Conservation (phyloP, 2,888 invertebrate genomes). For the Hypolimnas misippus region DNA sequence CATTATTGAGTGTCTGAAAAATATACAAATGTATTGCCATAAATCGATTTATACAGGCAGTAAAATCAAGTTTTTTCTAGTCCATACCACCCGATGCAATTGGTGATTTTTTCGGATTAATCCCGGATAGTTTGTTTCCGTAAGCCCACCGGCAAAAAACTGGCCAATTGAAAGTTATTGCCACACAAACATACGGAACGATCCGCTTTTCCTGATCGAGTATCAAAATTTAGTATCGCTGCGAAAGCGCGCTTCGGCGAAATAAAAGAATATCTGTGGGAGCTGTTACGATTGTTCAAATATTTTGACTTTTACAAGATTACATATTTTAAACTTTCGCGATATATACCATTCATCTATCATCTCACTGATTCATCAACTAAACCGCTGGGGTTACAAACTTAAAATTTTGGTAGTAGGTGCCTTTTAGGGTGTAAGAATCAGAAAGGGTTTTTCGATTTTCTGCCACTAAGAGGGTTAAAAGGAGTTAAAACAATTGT, state of each 20-base stretch:
- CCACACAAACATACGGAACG: constrained; percentile 37
- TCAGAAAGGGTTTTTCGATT: too few species aligned
- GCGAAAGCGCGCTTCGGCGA: constrained; percentile 1
- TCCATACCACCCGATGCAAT: constrained; percentile 25
- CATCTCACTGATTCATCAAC: too few species aligned
- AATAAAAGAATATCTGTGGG: constrained; percentile 1
- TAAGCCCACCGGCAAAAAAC: constrained; percentile 44
- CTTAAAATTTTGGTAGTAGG: too few species aligned
- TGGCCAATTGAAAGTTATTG: constrained; percentile 44
- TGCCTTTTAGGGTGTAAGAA: too few species aligned
- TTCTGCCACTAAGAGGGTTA: too few species aligned
- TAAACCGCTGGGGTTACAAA: too few species aligned
- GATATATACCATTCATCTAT: too few species aligned
- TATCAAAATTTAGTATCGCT: constrained; percentile 37
- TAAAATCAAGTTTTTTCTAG: constrained; percentile 17
- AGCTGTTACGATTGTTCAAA: neutral
- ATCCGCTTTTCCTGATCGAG: constrained; percentile 29
- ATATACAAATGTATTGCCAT: constrained; percentile 11
- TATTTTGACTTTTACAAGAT: neutral
- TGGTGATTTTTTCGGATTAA: constrained; percentile 44
- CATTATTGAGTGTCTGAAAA: neutral
- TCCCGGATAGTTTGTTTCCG: constrained; percentile 46
- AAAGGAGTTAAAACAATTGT: too few species aligned
- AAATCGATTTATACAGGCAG: neutral
- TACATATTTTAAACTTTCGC: neutral